Evolutionary conservation across 2,113 vertebrate species (phyloP).

Genomic region (Cygnus buccinator): DNA sequence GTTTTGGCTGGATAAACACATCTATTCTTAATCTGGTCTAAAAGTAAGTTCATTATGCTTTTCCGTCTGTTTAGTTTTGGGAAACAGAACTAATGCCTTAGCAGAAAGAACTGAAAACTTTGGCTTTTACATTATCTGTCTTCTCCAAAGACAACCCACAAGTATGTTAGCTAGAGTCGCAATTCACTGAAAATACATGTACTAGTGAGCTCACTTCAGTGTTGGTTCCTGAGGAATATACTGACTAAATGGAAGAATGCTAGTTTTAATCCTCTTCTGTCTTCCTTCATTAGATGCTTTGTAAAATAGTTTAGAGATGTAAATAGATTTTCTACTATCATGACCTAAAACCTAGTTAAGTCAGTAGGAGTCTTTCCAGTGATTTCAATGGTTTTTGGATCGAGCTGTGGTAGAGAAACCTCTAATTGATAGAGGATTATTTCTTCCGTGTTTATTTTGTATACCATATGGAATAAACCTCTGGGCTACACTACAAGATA

Average conservation of each 20-base stretch:
- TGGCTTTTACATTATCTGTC: background rate
- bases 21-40: background rate
- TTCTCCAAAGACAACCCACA: background rate
- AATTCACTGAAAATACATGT: background rate
- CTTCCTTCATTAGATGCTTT: background rate
- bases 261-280: background rate
- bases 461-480: background rate
- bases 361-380: background rate
- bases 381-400: background rate
- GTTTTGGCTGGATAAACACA: background rate
- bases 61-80: background rate
- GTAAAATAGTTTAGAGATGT: background rate
- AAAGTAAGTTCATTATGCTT: background rate
- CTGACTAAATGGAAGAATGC: background rate
- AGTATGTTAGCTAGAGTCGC: background rate
- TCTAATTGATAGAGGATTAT: background rate
- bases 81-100: background rate
- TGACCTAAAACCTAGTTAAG: background rate
- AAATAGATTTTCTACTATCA: background rate
- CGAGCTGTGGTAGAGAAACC: background rate
- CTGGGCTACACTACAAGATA: background rate
- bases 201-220: background rate
- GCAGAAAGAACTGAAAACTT: background rate
- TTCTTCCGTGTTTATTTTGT: background rate
- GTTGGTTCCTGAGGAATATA: background rate